Conservation (phyloP, 2,797 vertebrate genomes). For the Alauda arvensis region DNA sequence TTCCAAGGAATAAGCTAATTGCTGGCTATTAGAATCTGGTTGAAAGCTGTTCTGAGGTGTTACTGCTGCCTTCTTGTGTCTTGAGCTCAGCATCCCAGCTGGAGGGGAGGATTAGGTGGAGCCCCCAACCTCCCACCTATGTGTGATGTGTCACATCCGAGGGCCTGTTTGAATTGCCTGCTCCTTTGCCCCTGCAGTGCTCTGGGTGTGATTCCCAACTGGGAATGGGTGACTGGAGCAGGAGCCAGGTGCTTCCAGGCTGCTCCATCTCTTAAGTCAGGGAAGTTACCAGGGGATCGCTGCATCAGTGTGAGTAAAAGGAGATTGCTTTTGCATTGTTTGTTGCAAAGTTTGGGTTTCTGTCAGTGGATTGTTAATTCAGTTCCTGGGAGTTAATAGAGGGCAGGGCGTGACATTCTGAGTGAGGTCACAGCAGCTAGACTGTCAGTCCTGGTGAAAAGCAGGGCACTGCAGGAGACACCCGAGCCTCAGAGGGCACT, state of each 20-base stretch:
- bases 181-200: neutral
- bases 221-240: neutral
- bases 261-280: neutral
- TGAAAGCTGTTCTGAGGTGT: neutral
- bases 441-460: neutral
- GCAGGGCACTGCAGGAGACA: neutral
- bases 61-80: neutral
- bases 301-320: neutral
- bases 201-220: neutral
- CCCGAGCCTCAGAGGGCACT: neutral
- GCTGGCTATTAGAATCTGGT: neutral
- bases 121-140: rapidly evolving
- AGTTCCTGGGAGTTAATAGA: neutral
- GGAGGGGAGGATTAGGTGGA: neutral
- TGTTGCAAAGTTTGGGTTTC: neutral
- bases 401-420: neutral
- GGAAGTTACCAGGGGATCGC: neutral
- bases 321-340: neutral
- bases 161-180: rapidly evolving
- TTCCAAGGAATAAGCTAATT: neutral
- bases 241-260: neutral
- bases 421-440: neutral
- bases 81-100: neutral
- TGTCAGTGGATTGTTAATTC: neutral
- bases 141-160: neutral